Conservation (phyloP, 2,888 invertebrate genomes). For the Lasioglossum leucozonium region DNA sequence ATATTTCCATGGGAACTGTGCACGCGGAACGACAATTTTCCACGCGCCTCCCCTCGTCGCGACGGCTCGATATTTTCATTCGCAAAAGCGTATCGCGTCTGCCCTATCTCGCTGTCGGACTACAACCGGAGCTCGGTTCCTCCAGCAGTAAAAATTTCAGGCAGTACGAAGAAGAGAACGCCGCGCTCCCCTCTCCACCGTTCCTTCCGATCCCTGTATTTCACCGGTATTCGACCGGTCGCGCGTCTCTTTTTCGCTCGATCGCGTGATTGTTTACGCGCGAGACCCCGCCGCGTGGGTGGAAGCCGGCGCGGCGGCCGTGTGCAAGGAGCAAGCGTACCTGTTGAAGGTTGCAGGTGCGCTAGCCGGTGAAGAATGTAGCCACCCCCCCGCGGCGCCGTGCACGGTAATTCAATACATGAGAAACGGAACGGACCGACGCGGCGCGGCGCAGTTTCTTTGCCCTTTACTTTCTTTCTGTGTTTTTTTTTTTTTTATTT, state of each 20-base stretch:
- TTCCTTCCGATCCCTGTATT: constrained; percentile 32
- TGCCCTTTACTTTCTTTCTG: not conserved
- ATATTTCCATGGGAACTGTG: not conserved
- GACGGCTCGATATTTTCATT: not conserved
- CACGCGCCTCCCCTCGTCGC: not conserved
- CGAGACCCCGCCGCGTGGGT: constrained; percentile 36
- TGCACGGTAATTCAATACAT: constrained; percentile 59
- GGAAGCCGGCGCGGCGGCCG: constrained; percentile 32
- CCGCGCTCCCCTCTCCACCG: not conserved
- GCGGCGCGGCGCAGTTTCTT: not conserved
- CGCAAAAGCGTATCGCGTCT: not conserved
- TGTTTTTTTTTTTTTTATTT: not conserved
- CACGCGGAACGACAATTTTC: not conserved
- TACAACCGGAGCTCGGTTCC: not conserved
- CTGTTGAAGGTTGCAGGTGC: constrained; percentile 68
- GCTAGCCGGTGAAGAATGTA: constrained; percentile 19
- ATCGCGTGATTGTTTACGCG: constrained; percentile 68
- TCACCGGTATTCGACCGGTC: constrained; percentile 31
- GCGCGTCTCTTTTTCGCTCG: constrained; percentile 44
- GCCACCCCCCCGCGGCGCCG: constrained; percentile 26
- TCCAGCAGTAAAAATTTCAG: not conserved
- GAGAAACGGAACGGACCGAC: constrained; percentile 18
- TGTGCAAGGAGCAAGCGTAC: constrained; percentile 44
- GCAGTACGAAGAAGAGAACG: not conserved
- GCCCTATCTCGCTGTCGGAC: not conserved